phyloP scores from a whole-genome alignment of 2,888 invertebrate species.

The Koerneria pararmatus region DNA sequence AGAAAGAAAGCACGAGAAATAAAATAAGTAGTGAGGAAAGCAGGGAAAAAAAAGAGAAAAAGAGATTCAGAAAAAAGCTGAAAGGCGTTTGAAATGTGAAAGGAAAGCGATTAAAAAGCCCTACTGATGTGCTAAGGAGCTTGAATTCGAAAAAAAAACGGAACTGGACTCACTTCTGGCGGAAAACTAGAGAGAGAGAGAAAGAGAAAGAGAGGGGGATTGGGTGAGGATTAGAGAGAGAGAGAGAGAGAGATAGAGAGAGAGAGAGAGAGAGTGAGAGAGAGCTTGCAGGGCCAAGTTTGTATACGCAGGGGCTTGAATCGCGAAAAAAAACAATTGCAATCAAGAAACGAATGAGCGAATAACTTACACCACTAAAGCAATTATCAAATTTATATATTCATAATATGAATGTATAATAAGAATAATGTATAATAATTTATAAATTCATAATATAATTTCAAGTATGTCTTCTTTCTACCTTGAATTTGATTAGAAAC shows the following conservation, averaged over 20 bases:
- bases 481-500: too few species aligned
- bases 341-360: too few species aligned
- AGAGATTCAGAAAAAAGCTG: constrained; percentile 8
- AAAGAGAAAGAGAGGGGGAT: neutral
- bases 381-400: too few species aligned
- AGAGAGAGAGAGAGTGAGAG: constrained; percentile 24
- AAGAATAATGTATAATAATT: too few species aligned
- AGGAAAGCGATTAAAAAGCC: neutral
- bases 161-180: neutral
- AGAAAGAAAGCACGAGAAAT: constrained; percentile 10
- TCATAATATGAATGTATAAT: too few species aligned
- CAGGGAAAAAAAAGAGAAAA: neutral
- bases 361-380: too few species aligned
- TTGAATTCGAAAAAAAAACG: neutral
- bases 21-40: constrained; percentile 7
- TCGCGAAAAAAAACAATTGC: too few species aligned
- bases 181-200: constrained; percentile 5
- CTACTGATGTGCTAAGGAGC: too few species aligned
- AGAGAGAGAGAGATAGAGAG: constrained; percentile 17
- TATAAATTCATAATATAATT: too few species aligned
- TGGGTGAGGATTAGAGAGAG: constrained; percentile 6
- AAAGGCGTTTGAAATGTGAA: neutral
- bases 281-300: too few species aligned
- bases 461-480: too few species aligned
- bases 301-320: too few species aligned